These are phyloP conservation scores for Parthenolecanium corni DNA, from an alignment of 2,888 invertebrate genomes.

Conservation along the genomic window DNA sequence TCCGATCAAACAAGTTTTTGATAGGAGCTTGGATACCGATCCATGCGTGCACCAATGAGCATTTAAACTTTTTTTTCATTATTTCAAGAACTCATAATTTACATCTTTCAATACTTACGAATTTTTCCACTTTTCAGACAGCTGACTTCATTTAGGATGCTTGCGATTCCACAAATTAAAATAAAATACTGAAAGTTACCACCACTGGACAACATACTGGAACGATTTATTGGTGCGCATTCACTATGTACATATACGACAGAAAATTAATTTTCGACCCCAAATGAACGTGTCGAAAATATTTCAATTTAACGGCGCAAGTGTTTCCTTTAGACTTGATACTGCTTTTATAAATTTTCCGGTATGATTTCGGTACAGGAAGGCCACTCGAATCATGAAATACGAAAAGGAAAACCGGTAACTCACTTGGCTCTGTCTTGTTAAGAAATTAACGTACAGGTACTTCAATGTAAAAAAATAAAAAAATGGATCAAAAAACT, in stretches of 20 bases:
- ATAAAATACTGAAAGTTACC: too few relatives aligned
- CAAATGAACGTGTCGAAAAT: slow-evolving; percentile 1
- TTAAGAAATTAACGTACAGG: background rate
- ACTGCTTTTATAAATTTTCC: slow-evolving; percentile 16
- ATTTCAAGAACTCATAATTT: too few relatives aligned
- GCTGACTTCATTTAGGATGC: too few relatives aligned
- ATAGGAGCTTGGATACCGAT: too few relatives aligned
- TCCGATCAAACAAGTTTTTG: too few relatives aligned
- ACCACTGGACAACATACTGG: too few relatives aligned
- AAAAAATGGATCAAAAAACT: background rate
- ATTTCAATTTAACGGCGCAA: slow-evolving; percentile 4
- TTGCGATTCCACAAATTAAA: too few relatives aligned
- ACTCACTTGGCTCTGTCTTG: slow-evolving; percentile 5
- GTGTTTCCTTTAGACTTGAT: background rate
- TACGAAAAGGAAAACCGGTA: slow-evolving; percentile 10
- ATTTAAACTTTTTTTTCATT: too few relatives aligned
- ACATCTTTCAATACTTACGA: too few relatives aligned
- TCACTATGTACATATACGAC: background rate
- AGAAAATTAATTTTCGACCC: slow-evolving; percentile 9
- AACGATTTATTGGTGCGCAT: too few relatives aligned
- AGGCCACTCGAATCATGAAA: slow-evolving; percentile 9
- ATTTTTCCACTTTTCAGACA: too few relatives aligned
- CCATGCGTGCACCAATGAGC: too few relatives aligned
- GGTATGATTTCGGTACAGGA: slow-evolving; percentile 4
- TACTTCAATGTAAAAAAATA: background rate